Evolutionary conservation across 2,797 vertebrate species (phyloP).

Genomic region (Myoxocephalus aenaeus): DNA sequence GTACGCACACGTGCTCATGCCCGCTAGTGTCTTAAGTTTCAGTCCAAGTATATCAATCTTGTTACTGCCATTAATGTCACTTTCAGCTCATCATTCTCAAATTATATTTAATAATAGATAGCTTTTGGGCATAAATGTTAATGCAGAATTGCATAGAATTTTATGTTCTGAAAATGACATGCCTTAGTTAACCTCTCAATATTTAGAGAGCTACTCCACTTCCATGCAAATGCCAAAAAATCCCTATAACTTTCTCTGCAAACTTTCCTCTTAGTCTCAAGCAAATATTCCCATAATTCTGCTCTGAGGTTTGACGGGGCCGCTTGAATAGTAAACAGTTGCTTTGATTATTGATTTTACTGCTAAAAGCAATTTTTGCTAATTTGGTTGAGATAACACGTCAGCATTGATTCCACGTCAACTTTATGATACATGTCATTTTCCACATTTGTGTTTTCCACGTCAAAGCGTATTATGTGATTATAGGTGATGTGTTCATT

Average conservation of each 20-base stretch:
- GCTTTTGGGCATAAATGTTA: slow-evolving; percentile 88
- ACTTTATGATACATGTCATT: slow-evolving; percentile 36
- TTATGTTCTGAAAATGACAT: slow-evolving; percentile 84
- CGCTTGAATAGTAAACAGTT: slow-evolving; percentile 64
- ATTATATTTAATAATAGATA: slow-evolving; percentile 89
- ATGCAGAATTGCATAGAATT: slow-evolving; percentile 84
- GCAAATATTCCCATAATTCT: slow-evolving; percentile 42
- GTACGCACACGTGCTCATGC: slow-evolving; percentile 53
- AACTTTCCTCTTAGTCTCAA: slow-evolving; percentile 77
- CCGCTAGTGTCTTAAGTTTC: slow-evolving; percentile 61
- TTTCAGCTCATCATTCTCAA: slow-evolving; percentile 88
- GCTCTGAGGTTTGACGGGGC: slow-evolving; percentile 15
- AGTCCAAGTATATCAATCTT: slow-evolving; percentile 85
- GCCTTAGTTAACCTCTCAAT: slow-evolving; percentile 81
- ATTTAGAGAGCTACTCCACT: slow-evolving; percentile 74
- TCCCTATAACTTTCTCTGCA: slow-evolving; percentile 63
- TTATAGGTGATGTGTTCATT: background rate
- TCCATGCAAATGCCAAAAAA: slow-evolving; percentile 65
- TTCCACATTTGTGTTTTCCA: slow-evolving; percentile 11
- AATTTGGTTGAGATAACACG: slow-evolving; percentile 60
- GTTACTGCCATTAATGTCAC: slow-evolving; percentile 89
- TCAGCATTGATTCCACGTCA: slow-evolving; percentile 40
- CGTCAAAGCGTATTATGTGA: slow-evolving; percentile 25
- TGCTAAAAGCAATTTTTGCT: slow-evolving; percentile 58
- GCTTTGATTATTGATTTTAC: slow-evolving; percentile 70